These are phyloP conservation scores for Xenentodon cancila DNA, from an alignment of 2,797 vertebrate species.

Conservation along the genomic window DNA sequence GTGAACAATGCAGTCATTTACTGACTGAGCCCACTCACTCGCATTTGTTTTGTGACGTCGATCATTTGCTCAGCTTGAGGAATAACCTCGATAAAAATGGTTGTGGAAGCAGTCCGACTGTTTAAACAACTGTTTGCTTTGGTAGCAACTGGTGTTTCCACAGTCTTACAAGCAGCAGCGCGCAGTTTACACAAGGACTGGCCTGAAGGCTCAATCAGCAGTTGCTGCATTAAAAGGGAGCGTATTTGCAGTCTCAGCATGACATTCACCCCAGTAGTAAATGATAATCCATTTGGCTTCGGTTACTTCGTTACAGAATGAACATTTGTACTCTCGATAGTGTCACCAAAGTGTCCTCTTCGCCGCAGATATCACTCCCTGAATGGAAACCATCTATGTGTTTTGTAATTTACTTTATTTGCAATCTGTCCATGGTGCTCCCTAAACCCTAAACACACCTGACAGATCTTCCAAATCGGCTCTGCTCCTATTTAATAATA, in stretches of 20 bases:
- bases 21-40: conserved; percentile 60
- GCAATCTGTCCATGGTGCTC: conserved; percentile 12
- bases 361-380: neutral
- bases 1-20: conserved; percentile 63
- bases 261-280: conserved; percentile 25
- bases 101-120: conserved; percentile 22
- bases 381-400: neutral
- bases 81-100: conserved; percentile 33
- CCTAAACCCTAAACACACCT: conserved; percentile 39
- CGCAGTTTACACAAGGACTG: conserved; percentile 24
- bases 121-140: conserved; percentile 39
- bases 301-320: conserved; percentile 18
- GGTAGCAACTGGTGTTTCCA: conserved; percentile 50
- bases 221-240: conserved; percentile 40
- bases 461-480: conserved; percentile 39
- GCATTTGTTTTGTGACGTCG: conserved; percentile 52
- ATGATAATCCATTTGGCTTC: conserved; percentile 25
- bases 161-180: conserved; percentile 5
- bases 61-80: conserved; percentile 57
- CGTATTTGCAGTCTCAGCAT: conserved; percentile 36
- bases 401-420: conserved; percentile 22
- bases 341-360: neutral
- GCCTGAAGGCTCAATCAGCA: conserved; percentile 50
- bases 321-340: neutral
- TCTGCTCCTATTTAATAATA: conserved; percentile 61